Evolutionary conservation across 2,113 vertebrate genomes (phyloP), one percentile per base, ranked within the genome.

Genomic region (Cyanoramphus novaezelandiae): DNA sequence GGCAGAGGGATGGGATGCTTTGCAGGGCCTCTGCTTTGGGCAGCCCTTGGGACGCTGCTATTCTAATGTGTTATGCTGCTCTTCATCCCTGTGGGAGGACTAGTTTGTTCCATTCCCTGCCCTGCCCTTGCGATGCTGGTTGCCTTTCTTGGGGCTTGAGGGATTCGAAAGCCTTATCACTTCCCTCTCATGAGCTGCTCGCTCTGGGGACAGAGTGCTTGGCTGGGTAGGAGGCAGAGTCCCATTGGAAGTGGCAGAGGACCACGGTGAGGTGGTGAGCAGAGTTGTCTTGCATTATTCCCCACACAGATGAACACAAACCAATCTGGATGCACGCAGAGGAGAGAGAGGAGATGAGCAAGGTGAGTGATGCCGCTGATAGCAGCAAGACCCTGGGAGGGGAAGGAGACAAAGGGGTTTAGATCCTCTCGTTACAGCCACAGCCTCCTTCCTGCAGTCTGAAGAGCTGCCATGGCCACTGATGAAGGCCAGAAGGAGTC

Each of bases 301-400:
- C 88, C 96, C 91, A 74, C 95, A 55, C 98, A 99, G 99, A 98
- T 95, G 98, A 99, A 79, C 99, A 99, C 98, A 99, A 99, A 91
- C 99, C 99, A 28, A 99, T 99, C 97, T 99, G 99, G 99, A 99
- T 99, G 99, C 99, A 99, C 3, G 99, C 99, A 4, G 99, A 99
- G 93, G 99, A 99, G 92, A 98, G 99, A 86, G 99, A 99, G 93
- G 99, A 99, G 96, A 99, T 99, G 99, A 99, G 99, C 98, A 99
- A 99, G 98, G 99, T 99, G 95, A 98, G 98, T 96, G n/a, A 19
- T 35, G 50, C 46, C 46, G 17, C 63, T 65, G 14, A 18, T 16
- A 46, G 62, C n/a, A 43, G 39, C 21, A 35, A 64, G 43, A 50
- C 37, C 17, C 44, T 20, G 39, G 62, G 31, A 82, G 31, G 9